Conservation (phyloP, 2,113 vertebrate genomes). For the Marmota monax region DNA sequence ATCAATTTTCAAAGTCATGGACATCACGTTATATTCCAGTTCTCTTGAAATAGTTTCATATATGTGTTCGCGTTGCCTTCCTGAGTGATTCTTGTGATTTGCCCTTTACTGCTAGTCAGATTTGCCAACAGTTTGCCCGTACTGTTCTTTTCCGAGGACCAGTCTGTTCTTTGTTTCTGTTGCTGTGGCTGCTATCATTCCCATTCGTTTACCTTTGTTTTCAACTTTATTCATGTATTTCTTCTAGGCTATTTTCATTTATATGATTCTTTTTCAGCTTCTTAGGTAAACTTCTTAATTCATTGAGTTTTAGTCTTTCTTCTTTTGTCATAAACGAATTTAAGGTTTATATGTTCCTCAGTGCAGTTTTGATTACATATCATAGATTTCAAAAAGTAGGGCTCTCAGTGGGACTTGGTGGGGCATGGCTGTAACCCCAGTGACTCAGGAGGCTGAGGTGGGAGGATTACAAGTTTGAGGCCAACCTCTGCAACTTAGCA, state of each 20-base stretch:
- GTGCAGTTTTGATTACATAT: neutral
- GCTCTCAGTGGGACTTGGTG: neutral
- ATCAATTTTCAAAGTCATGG: neutral
- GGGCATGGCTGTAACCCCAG: no score
- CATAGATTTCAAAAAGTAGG: neutral
- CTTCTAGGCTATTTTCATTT: neutral
- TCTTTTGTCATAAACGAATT: neutral
- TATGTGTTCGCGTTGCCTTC: neutral
- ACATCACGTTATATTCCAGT: neutral
- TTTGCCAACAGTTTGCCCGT: neutral
- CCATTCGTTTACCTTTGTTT: neutral
- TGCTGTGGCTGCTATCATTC: neutral
- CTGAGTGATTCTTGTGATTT: neutral
- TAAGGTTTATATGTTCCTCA: neutral
- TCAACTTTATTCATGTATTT: neutral
- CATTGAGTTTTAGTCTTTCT: neutral
- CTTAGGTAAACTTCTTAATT: neutral
- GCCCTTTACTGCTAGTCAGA: neutral
- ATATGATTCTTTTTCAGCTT: neutral
- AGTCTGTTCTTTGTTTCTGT: neutral
- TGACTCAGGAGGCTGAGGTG: no score
- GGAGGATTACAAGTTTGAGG: no score
- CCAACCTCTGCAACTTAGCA: no score
- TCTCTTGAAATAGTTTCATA: neutral
- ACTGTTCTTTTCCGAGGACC: neutral